Base-by-base conservation (phyloP, 1,140 invertebrate genomes). In the Camponotus vicinus region DNA sequence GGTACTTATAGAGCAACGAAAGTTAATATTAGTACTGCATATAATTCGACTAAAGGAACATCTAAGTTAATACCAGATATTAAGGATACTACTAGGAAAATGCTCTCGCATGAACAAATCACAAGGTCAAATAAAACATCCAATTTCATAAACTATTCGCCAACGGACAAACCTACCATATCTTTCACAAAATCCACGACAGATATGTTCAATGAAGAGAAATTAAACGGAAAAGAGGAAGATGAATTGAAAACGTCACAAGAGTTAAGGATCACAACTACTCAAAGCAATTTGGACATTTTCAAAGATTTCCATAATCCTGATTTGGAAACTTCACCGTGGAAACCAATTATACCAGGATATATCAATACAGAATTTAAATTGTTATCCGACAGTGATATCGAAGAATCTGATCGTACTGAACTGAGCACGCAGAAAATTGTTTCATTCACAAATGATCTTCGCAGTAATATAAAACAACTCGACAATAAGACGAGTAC, bases 1-100 rank as follows among this genome's bases (percentile, higher is more conserved):
- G 94, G 95, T n/a, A 94, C 92, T 1, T 95, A 95, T 70, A 95
- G 92, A 79, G 95, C 92, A 3, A 95, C 94, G 0, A 95, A 94
- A 86, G 85, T 94, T 5, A 95, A 95, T 21, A 18, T 40, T 3
- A 27, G 27, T 27, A 88, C 78, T 0, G 18, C 73, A 0, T 79
- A 67, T 15, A 88, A 85, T 21, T 32, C 76, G 0, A 76, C 61
- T 3, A 76, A 73, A 37, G 49, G 40, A n/a, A 34, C 11, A 5
- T 1, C n/a, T 0, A 86, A 52, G 27, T 3, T 45, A 13, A 59
- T 42, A n/a, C 27, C 37, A 0, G 42, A 86, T 9, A 78, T 4
- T 7, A 5, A 78, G 32, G 9, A 42, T 6, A 18, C 32, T 71
- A 70, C 32, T 37, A 77, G 64, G 11, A 59, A 13, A 61, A 3